Conservation (phyloP, 1,140 invertebrate species). For the Copidosoma floridanum region DNA sequence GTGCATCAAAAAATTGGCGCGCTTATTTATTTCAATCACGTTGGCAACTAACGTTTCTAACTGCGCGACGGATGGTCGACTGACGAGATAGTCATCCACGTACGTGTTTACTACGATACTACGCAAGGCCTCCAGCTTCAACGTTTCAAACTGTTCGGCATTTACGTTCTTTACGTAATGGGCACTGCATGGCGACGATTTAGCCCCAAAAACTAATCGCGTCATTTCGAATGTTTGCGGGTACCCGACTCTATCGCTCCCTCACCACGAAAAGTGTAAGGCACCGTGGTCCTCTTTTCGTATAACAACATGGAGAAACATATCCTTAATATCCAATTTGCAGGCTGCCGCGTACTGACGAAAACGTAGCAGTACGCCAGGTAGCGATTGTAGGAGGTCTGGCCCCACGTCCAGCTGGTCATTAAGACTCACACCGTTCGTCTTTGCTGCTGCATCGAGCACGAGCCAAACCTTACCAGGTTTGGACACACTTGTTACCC, state of each 20-base stretch:
- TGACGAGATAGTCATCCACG: no score
- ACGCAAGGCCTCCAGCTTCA: no score
- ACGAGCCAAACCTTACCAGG: neutral
- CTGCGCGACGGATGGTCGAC: neutral
- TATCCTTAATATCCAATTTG: neutral
- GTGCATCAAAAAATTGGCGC: neutral
- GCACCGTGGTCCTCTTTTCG: neutral
- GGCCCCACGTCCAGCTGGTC: neutral
- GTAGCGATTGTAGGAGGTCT: no score
- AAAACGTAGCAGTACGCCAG: no score
- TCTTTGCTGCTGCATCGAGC: no score
- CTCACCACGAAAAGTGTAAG: no score
- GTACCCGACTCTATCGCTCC: neutral
- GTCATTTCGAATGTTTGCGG: neutral
- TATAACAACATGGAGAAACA: neutral
- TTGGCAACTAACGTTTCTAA: neutral
- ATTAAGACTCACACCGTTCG: no score
- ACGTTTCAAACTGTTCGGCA: no score
- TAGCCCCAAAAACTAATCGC: no score
- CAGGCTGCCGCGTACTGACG: neutral
- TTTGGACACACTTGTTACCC: neutral
- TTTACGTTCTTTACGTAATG: no score
- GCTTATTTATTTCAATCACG: neutral
- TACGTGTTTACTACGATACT: no score
- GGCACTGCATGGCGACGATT: no score